Percentiles rank a stretch among this genome's conserved stretches.
phyloP scores from a whole-genome alignment of 2,888 invertebrate genomes.

The Xanthostigma xanthostigma region DNA sequence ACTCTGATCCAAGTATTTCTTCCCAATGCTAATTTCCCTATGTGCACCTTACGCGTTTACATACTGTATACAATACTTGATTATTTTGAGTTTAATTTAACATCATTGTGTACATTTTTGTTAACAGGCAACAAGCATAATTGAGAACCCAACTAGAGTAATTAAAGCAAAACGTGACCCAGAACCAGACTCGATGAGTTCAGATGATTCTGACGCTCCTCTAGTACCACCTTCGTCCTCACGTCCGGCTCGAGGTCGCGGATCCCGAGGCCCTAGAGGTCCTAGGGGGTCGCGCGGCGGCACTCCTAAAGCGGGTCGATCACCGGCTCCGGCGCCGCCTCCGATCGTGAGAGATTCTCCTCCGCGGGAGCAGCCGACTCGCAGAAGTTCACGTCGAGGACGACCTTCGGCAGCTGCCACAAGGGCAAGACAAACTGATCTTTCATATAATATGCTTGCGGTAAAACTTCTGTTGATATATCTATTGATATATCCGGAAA shows the following conservation, averaged over 20 bases:
- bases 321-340: conserved; percentile 15
- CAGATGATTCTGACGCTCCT: conserved; percentile 7
- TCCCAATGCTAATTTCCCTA: no score
- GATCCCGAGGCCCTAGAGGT: conserved; percentile 15
- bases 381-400: conserved; percentile 1
- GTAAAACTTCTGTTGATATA: no score
- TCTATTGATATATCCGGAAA: no score
- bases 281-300: conserved; percentile 19
- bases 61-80: no score
- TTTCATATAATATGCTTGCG: background rate
- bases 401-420: conserved; percentile 19
- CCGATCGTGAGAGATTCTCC: conserved; percentile 1
- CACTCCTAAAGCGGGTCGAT: conserved; percentile 6
- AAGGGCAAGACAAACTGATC: conserved; percentile 12
- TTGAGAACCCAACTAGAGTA: background rate
- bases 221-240: conserved; percentile 13
- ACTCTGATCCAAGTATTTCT: no score
- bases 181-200: conserved; percentile 9
- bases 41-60: no score
- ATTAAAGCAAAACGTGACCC: background rate
- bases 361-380: conserved; percentile 2
- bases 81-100: no score
- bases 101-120: no score
- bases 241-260: conserved; percentile 18
- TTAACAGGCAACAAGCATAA: no score